phyloP scores from a whole-genome alignment of 1,140 invertebrate species.

The Melipona quadrifasciata region DNA sequence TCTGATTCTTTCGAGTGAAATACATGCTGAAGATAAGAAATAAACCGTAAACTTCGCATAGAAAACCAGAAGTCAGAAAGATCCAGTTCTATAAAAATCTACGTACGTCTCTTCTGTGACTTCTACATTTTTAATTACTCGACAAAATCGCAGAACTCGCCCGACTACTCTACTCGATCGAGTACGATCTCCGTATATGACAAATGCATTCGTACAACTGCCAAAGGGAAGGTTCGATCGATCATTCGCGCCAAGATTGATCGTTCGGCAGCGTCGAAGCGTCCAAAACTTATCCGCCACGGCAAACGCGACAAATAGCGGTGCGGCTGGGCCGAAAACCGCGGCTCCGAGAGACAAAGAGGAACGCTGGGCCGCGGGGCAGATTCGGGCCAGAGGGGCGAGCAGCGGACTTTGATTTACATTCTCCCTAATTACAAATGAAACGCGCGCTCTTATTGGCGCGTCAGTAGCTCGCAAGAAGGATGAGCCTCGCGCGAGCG shows the following conservation, averaged over 20 bases:
- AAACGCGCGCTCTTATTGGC: constrained; percentile 75
- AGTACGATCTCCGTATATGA: neutral
- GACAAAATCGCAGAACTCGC: neutral
- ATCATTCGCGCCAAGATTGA: neutral
- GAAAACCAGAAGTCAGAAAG: too few relatives aligned
- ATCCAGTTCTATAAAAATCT: too few relatives aligned
- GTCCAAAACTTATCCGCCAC: too few relatives aligned
- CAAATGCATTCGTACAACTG: neutral
- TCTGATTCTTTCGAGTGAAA: too few relatives aligned
- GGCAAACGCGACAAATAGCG: constrained; percentile 15
- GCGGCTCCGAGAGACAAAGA: constrained; percentile 42
- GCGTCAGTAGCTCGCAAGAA: constrained; percentile 74
- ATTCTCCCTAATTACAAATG: constrained; percentile 79
- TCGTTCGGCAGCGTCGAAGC: too few relatives aligned
- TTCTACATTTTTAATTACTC: neutral
- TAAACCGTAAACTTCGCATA: too few relatives aligned
- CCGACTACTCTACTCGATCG: neutral
- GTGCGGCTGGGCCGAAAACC: constrained; percentile 1
- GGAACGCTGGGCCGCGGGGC: constrained; percentile 26
- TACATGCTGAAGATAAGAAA: too few relatives aligned
- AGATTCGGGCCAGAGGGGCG: constrained; percentile 36
- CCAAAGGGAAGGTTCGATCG: neutral
- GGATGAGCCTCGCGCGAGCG: constrained; percentile 48
- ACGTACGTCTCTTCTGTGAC: too few relatives aligned
- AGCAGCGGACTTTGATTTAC: constrained; percentile 76